A percentile compares a stretch with the other conserved stretches of the same genome.
These are phyloP conservation scores for Onychomys leucogaster DNA, from an alignment of 2,797 vertebrate genomes.

Conservation along the genomic window DNA sequence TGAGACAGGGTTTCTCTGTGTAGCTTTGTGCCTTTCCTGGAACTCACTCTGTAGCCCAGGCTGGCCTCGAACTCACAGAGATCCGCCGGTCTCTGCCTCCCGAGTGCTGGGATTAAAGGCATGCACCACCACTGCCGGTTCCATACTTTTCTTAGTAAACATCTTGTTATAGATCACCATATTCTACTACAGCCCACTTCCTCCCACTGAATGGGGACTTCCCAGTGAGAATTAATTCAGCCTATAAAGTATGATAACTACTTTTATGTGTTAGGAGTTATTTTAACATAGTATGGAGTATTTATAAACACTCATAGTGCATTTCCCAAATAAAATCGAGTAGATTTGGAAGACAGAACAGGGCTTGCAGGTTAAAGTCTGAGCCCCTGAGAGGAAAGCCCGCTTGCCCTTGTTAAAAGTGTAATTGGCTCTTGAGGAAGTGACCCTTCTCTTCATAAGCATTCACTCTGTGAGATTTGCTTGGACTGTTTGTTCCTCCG, in stretches of 20 bases:
- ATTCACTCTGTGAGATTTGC: not conserved
- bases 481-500: slow-evolving; percentile 16
- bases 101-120: no score
- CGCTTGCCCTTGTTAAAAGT: not conserved
- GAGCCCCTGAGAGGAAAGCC: not conserved
- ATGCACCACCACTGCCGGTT: no score
- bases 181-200: not conserved
- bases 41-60: no score
- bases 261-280: not conserved
- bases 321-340: not conserved
- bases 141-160: not conserved
- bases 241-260: not conserved
- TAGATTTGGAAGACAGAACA: slow-evolving; percentile 7
- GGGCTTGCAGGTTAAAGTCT: not conserved
- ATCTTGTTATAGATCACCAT: not conserved
- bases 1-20: no score
- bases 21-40: no score
- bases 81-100: no score
- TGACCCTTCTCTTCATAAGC: not conserved
- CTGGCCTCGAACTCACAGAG: no score
- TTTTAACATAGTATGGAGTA: not conserved
- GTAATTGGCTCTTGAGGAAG: not conserved
- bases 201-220: not conserved
- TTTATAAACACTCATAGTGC: not conserved
- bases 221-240: not conserved